Conservation (phyloP, 2,113 vertebrate species). For the Amphiprion percula region DNA sequence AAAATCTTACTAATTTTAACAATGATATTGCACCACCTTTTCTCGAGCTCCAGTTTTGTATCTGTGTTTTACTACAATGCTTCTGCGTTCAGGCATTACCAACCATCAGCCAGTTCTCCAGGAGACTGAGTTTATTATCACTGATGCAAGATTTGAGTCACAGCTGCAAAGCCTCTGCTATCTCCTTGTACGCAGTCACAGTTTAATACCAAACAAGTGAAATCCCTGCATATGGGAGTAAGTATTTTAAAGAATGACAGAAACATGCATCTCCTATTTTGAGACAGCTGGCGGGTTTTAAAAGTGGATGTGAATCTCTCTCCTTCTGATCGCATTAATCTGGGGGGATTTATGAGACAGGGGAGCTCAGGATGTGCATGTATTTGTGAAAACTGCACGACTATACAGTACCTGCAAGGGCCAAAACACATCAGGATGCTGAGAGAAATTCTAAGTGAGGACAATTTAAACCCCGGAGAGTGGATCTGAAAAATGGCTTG, state of each 20-base stretch:
- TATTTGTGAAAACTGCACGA: conserved; percentile 3
- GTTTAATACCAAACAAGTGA: conserved; percentile 7
- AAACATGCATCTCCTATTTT: conserved; percentile 9
- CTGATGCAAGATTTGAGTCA: conserved; percentile 15
- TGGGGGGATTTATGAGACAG: conserved; percentile 42
- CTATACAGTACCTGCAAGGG: conserved; percentile 2
- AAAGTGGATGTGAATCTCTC: conserved; percentile 21
- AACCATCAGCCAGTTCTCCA: neutral
- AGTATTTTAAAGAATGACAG: neutral
- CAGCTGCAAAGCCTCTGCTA: conserved; percentile 17
- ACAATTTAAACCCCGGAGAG: conserved; percentile 45
- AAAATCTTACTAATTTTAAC: too few relatives aligned
- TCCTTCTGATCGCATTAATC: conserved; percentile 48
- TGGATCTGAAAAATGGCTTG: conserved; percentile 32
- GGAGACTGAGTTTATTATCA: neutral
- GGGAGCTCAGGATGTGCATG: conserved; percentile 16
- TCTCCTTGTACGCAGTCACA: neutral
- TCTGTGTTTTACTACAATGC: neutral
- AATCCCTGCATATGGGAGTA: neutral
- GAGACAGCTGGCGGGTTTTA: conserved; percentile 28
- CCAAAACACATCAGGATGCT: conserved; percentile 14
- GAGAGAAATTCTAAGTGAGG: conserved; percentile 30
- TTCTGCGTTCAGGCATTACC: neutral
- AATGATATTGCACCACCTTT: too few relatives aligned
- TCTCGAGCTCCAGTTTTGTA: too few relatives aligned